Evolutionary conservation across 2,113 vertebrate genomes (phyloP).

Genomic region (Polypterus senegalus): DNA sequence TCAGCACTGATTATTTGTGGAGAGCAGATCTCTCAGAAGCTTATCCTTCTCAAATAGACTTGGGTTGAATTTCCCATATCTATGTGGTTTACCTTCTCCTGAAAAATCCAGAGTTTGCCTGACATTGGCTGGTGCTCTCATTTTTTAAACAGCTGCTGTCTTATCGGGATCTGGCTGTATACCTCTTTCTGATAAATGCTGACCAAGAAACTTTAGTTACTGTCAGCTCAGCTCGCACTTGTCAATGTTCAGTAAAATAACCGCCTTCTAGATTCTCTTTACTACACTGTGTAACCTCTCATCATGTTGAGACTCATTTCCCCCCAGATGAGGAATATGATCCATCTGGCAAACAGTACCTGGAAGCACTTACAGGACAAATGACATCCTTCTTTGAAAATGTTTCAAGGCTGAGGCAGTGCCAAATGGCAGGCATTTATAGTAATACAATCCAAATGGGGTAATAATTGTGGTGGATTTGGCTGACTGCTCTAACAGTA

Average conservation of each 20-base stretch:
- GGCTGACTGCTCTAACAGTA: background rate
- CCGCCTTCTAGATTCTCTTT: background rate
- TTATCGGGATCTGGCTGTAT: background rate
- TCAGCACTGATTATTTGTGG: background rate
- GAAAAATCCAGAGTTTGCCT: background rate
- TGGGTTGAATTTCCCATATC: background rate
- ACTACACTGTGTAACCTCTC: background rate
- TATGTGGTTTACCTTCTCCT: background rate
- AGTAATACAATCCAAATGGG: background rate
- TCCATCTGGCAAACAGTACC: slow-evolving; percentile 3
- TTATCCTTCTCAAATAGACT: background rate
- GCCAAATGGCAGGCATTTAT: background rate
- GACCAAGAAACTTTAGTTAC: background rate
- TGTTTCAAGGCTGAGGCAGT: background rate
- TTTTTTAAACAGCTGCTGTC: background rate
- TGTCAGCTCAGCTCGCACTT: background rate
- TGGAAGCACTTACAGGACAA: background rate
- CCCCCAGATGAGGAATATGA: background rate
- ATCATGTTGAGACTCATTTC: too few species aligned
- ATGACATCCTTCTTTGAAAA: background rate
- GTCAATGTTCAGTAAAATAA: background rate
- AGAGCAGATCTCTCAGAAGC: too few species aligned
- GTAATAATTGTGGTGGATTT: background rate
- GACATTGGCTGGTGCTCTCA: background rate
- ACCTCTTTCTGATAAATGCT: background rate